These are phyloP conservation scores for Plagodis pulveraria DNA, from an alignment of 2,888 invertebrate genomes.

Conservation along the genomic window DNA sequence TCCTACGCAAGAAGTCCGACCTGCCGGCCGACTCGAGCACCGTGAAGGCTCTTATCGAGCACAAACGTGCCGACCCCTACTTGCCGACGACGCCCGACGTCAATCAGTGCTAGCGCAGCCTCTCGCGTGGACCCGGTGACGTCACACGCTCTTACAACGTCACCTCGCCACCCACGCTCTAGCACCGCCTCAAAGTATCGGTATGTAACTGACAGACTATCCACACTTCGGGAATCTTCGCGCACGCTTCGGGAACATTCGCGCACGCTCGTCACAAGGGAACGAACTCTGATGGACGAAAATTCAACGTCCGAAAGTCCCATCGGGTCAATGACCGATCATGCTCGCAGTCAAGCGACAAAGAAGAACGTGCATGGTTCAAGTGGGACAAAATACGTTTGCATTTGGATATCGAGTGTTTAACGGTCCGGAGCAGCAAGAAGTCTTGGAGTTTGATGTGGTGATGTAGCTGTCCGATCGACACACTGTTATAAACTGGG, in stretches of 20 bases:
- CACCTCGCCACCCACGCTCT: neutral
- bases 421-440: conserved; percentile 3
- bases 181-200: neutral
- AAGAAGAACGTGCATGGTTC: neutral
- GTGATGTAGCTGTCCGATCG: too few relatives aligned
- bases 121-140: conserved; percentile 67
- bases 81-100: conserved; percentile 94
- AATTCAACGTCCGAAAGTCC: too few relatives aligned
- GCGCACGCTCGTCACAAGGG: neutral
- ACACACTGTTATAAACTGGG: too few relatives aligned
- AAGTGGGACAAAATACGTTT: conserved; percentile 9
- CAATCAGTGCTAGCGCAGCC: conserved; percentile 65
- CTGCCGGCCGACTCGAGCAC: conserved; percentile 97
- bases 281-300: neutral
- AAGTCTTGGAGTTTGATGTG: too few relatives aligned
- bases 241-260: neutral
- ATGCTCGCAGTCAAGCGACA: neutral
- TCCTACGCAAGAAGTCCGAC: conserved; percentile 97
- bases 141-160: conserved; percentile 76
- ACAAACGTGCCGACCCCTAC: conserved; percentile 96
- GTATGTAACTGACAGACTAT: conserved; percentile 1
- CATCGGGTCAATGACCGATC: neutral
- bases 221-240: neutral
- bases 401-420: conserved; percentile 32
- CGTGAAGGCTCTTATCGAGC: conserved; percentile 95